phyloP scores from a whole-genome alignment of 2,888 invertebrate species.

The Aphidoletes aphidimyza region DNA sequence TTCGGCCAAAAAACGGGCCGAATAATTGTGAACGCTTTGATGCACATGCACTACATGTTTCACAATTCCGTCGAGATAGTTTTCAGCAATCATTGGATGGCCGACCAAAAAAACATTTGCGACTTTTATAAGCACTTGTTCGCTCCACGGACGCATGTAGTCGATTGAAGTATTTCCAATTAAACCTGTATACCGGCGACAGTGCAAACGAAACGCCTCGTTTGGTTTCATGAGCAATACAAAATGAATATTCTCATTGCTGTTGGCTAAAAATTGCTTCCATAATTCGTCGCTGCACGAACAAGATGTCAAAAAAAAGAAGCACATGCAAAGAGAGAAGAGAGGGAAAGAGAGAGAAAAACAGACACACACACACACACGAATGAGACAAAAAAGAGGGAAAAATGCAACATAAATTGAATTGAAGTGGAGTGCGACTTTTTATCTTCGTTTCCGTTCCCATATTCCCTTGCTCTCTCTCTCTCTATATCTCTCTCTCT shows the following conservation, averaged over 20 bases:
- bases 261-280: constrained; percentile 82
- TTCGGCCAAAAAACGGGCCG: constrained; percentile 76
- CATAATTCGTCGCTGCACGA: constrained; percentile 68
- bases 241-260: constrained; percentile 88
- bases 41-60: constrained; percentile 90
- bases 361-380: neutral
- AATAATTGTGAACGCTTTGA: constrained; percentile 77
- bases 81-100: constrained; percentile 73
- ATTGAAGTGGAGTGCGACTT: neutral
- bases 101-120: constrained; percentile 86
- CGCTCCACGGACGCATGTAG: constrained; percentile 95
- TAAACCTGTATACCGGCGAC: constrained; percentile 90
- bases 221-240: constrained; percentile 91
- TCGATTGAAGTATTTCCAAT: constrained; percentile 93
- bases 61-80: constrained; percentile 76
- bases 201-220: constrained; percentile 82
- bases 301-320: constrained; percentile 1
- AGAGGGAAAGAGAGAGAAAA: neutral
- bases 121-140: constrained; percentile 87
- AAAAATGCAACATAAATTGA: constrained; percentile 32
- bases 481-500: neutral
- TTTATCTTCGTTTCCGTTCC: neutral
- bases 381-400: neutral
- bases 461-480: too few species aligned
- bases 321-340: neutral